Evolutionary conservation across 2,113 vertebrate species (phyloP), one percentile per base, ranked within the genome.

Genomic region (Ramphastos sulfuratus): DNA sequence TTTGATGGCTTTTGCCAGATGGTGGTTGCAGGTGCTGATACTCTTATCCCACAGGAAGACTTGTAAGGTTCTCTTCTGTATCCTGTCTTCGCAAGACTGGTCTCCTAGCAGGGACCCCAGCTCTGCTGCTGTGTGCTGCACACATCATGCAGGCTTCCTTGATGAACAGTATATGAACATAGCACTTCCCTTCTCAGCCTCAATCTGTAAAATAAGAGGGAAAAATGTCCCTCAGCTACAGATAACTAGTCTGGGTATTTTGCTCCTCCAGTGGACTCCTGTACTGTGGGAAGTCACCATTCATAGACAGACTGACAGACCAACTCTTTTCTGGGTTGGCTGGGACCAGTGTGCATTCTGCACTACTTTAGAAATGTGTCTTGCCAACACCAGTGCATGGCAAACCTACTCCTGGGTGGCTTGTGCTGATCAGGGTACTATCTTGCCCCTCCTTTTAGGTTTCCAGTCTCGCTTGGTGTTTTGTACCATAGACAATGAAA

Each of bases 391-490:
- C 19, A 58, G 54, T 52, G 70, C 20, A 27, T 63, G 80, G 63
- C 69, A 88, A 61, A 55, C 23, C 20, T 58, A 20, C 13, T 61
- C 44, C 52, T 85, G 46, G 10, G 27, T 63, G 31, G 8, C 35
- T 64, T 56, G 27, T 42, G 18, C 21, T 91, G 37, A 86, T 35
- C 48, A 82, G 39, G 21, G 50, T 72, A 7, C 16, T 69, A 24
- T 95, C 28, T 15, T 63, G 35, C 24, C 28, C 85, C 46, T 65
- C 33, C 61, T 82, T 35, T 23, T 64, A 99, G 99, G 99, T 74
- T 98, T 98, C 96, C 99, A 99, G 73, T 97, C 99, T 4, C 98
- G 99, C 7, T 90, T 95, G 55, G 98, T 99, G 58, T 99, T 99
- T 97, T 99, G 99, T 86, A 98, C 98, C 86, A 96, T 98, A 6